Percentiles rank a stretch among this genome's conserved stretches.
Evolutionary conservation across 2,113 vertebrate genomes (phyloP).

Genomic region (Labeo catla): DNA sequence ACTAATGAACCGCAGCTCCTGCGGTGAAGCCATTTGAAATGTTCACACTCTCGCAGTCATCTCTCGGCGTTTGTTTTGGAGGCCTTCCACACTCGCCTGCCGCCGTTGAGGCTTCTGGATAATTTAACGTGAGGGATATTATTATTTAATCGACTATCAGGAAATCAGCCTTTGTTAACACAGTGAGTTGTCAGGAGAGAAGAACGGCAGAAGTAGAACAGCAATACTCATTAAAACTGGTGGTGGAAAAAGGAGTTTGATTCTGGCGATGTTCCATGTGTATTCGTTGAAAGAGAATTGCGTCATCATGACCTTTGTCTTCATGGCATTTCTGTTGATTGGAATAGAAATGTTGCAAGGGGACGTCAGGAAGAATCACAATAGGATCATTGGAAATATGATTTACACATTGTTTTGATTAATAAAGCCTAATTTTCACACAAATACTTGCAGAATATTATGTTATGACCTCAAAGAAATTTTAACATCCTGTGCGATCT

Average conservation of each 20-base stretch:
- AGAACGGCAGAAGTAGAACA: neutral
- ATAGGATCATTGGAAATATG: too few relatives aligned
- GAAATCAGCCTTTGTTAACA: conserved; percentile 17
- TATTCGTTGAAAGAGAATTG: neutral
- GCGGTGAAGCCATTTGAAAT: neutral
- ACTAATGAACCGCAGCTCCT: conserved; percentile 9
- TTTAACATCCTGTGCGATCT: too few relatives aligned
- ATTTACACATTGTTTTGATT: too few relatives aligned
- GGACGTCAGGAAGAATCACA: neutral
- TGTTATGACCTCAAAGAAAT: too few relatives aligned
- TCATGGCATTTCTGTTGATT: neutral
- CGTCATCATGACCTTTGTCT: neutral
- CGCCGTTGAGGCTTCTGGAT: neutral
- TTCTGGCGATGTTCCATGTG: neutral
- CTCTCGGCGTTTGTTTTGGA: conserved; percentile 9
- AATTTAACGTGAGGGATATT: neutral
- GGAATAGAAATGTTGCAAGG: neutral
- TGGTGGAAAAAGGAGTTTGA: neutral
- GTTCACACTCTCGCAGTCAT: conserved; percentile 15
- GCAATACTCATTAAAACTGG: conserved; percentile 8
- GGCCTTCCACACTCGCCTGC: neutral
- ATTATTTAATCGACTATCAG: conserved; percentile 15
- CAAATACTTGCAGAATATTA: too few relatives aligned
- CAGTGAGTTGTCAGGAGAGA: neutral
- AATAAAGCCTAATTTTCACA: too few relatives aligned